These are phyloP conservation scores for Dynastes tityus DNA, from an alignment of 2,888 invertebrate genomes.

Conservation along the genomic window DNA sequence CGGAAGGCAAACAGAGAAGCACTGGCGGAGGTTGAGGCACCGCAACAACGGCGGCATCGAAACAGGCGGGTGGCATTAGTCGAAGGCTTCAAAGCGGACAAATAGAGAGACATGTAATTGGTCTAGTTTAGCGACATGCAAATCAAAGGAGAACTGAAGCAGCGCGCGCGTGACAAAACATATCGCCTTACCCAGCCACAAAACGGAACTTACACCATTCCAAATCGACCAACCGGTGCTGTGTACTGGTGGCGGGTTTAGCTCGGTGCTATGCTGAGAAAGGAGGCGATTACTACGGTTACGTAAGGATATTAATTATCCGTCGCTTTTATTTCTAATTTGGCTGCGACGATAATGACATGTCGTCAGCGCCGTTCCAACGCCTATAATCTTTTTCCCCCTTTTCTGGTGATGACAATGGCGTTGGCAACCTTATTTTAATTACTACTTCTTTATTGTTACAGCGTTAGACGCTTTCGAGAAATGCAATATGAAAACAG, in stretches of 20 bases:
- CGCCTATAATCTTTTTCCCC: slow-evolving; percentile 37
- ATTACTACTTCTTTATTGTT: slow-evolving; percentile 23
- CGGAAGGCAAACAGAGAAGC: slow-evolving; percentile 47
- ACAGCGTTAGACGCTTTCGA: background rate
- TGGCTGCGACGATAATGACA: slow-evolving; percentile 39
- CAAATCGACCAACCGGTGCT: slow-evolving; percentile 40
- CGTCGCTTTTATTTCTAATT: slow-evolving; percentile 51
- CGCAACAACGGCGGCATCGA: slow-evolving; percentile 25
- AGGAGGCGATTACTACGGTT: slow-evolving; percentile 55
- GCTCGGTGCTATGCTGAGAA: background rate
- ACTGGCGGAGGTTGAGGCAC: slow-evolving; percentile 21
- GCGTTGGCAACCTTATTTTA: slow-evolving; percentile 1
- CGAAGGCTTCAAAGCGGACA: slow-evolving; percentile 64
- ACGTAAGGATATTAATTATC: slow-evolving; percentile 64
- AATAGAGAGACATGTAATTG: slow-evolving; percentile 67
- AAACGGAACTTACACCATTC: slow-evolving; percentile 36
- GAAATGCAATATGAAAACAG: too few relatives aligned
- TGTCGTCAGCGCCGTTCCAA: slow-evolving; percentile 15
- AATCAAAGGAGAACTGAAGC: slow-evolving; percentile 64
- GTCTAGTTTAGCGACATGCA: slow-evolving; percentile 69
- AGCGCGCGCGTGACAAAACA: slow-evolving; percentile 69
- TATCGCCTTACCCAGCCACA: slow-evolving; percentile 66
- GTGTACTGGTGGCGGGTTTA: slow-evolving; percentile 48
- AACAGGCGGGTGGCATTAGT: slow-evolving; percentile 36
- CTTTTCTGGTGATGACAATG: background rate